These are phyloP conservation scores for Incurvaria masculella DNA, from an alignment of 2,888 invertebrate species.

Conservation along the genomic window DNA sequence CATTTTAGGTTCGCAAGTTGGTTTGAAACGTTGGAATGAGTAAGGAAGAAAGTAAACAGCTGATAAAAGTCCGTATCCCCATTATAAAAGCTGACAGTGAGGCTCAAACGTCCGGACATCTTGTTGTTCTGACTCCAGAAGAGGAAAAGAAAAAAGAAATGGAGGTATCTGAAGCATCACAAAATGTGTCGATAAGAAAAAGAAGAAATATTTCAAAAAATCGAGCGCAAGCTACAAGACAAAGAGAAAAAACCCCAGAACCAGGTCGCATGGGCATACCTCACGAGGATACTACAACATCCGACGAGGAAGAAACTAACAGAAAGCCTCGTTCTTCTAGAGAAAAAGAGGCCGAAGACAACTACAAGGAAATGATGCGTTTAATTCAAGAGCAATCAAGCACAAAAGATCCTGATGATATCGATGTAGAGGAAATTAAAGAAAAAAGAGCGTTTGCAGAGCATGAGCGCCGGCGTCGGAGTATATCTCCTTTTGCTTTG, in stretches of 20 bases:
- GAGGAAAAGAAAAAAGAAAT: constrained; percentile 26
- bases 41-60: constrained; percentile 25
- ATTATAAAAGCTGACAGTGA: constrained; percentile 34
- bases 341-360: constrained; percentile 48
- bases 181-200: constrained; percentile 55
- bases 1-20: constrained; percentile 26
- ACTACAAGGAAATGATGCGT: constrained; percentile 49
- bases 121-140: constrained; percentile 27
- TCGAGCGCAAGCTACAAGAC: constrained; percentile 43
- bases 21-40: constrained; percentile 30
- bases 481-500: constrained; percentile 51
- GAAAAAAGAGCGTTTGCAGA: constrained; percentile 43
- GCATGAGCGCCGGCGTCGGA: constrained; percentile 44
- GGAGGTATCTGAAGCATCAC: constrained; percentile 43
- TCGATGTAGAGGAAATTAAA: constrained; percentile 43
- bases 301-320: constrained; percentile 43
- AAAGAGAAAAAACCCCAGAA: constrained; percentile 51
- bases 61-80: constrained; percentile 30
- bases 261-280: constrained; percentile 45
- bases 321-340: constrained; percentile 31
- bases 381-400: constrained; percentile 38
- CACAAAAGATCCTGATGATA: constrained; percentile 44
- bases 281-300: constrained; percentile 63
- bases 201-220: constrained; percentile 61
- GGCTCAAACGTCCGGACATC: constrained; percentile 31